A percentile compares a stretch with the other conserved stretches of the same genome.
Conservation (phyloP, 1,140 invertebrate species). For the Vollenhovia emeryi region DNA sequence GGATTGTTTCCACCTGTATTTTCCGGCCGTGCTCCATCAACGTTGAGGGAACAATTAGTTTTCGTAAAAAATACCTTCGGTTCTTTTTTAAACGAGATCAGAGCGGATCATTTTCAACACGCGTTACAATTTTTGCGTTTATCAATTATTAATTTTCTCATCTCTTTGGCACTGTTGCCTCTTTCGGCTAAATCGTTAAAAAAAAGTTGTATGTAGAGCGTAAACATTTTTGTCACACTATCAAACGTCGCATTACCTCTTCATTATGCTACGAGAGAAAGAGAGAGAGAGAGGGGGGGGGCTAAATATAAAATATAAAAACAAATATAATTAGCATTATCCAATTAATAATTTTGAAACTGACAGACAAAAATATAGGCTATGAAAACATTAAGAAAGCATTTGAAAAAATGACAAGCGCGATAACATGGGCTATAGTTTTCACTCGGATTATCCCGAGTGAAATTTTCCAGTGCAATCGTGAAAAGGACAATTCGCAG, state of each 20-base stretch:
- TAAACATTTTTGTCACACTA: neutral
- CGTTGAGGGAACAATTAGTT: neutral
- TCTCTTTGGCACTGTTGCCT: neutral
- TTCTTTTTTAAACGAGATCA: neutral
- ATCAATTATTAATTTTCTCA: neutral
- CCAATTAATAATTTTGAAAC: neutral
- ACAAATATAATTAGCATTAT: neutral
- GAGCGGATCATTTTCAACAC: slow-evolving; percentile 7
- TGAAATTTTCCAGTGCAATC: neutral
- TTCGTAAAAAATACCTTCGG: neutral
- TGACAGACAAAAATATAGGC: too few relatives aligned
- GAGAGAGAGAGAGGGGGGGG: too few relatives aligned
- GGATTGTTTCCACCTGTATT: neutral
- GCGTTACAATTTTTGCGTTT: neutral
- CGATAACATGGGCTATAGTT: neutral
- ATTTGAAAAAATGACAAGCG: neutral
- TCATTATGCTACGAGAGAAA: too few relatives aligned
- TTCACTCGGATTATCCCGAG: neutral
- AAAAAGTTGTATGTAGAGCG: too few relatives aligned
- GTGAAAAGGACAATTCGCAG: neutral
- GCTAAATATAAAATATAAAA: neutral
- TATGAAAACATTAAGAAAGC: neutral
- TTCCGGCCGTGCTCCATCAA: neutral
- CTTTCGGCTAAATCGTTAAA: neutral
- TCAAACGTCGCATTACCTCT: neutral